Evolutionary conservation across 2,113 vertebrate genomes (phyloP), one percentile per base, ranked within the genome.

Genomic region (Perca fluviatilis): DNA sequence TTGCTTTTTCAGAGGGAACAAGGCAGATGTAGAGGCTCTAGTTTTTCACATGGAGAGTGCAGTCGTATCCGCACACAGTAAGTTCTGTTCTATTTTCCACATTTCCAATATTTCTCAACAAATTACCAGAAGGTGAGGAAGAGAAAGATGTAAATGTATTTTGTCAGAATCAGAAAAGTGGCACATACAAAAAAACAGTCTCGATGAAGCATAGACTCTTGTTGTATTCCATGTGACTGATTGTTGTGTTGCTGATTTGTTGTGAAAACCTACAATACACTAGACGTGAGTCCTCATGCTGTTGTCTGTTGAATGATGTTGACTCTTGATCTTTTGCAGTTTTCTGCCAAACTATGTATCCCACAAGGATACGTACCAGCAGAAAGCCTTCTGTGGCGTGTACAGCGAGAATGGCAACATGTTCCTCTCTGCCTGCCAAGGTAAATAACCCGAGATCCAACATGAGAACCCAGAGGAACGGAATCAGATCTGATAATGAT

Each of bases 301-400:
- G 54, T 30, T 74, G 56, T 70, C 63, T 66, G 51, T 83, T 49
- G 51, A 23, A 58, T 78, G 4, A 82, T 78, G 14, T 36, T 82
- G 47, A 85, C 74, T 36, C 53, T 68, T 73, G 54, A 69, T 86
- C 61, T 74, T 81, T 72, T 74, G 95, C 92, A 98, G 97, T 89
- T 98, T 97, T 91, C 94, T 98, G 88, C 97, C 97, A 90, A 98
- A 98, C 86, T 92, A 96, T 66, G 94, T 98, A 57, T 91, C 90
- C 61, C 95, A 96, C 91, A 96, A 95, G 56, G 97, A 97, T 79
- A 95, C 92, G 3, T 98, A 97, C 89, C 94, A 95, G 67, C 97
- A 98, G 95, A 98, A 98, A 94, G 97, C 96, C 30, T 98, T 98
- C 94, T 98, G 97, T 76, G 97, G 97, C 4, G 93, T 98, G 69